Evolutionary conservation across 1,140 invertebrate genomes (phyloP).

Genomic region (Streblospio benedicti): DNA sequence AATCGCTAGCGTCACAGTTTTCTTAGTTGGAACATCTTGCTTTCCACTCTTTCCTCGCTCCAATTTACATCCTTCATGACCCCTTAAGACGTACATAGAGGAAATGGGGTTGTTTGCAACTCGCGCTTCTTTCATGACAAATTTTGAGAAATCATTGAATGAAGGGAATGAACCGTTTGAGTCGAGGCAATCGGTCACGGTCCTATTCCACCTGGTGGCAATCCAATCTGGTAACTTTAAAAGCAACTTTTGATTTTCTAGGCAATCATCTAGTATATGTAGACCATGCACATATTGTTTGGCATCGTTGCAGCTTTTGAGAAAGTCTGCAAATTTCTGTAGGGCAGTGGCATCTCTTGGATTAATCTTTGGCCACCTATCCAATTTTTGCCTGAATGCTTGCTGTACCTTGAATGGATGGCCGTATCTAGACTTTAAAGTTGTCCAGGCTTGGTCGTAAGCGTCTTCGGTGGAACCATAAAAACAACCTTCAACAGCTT

Average conservation of each 20-base stretch:
- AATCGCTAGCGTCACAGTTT: too few relatives aligned
- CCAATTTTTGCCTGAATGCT: constrained; percentile 5
- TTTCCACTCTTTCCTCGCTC: too few relatives aligned
- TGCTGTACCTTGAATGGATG: not conserved
- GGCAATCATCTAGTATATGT: constrained; percentile 19
- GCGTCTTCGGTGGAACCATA: too few relatives aligned
- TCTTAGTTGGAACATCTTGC: too few relatives aligned
- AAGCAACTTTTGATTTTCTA: constrained; percentile 23
- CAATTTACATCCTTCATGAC: too few relatives aligned
- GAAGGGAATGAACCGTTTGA: constrained; percentile 17
- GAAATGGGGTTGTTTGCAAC: constrained; percentile 22
- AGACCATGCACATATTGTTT: constrained; percentile 10
- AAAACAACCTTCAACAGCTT: constrained; percentile 4
- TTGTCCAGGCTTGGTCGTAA: not conserved
- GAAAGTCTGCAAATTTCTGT: constrained; percentile 20
- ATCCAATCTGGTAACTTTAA: constrained; percentile 24
- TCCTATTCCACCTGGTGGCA: constrained; percentile 15
- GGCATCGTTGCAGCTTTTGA: constrained; percentile 20
- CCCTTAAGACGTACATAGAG: too few relatives aligned
- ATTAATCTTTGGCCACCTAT: constrained; percentile 11
- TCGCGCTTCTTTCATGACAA: constrained; percentile 19
- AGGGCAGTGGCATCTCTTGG: constrained; percentile 12
- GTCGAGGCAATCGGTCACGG: constrained; percentile 7
- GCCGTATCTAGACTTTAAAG: not conserved
- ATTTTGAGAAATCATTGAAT: constrained; percentile 19